Evolutionary conservation across 2,888 invertebrate species (phyloP).

Genomic region (Sympetrum striolatum): DNA sequence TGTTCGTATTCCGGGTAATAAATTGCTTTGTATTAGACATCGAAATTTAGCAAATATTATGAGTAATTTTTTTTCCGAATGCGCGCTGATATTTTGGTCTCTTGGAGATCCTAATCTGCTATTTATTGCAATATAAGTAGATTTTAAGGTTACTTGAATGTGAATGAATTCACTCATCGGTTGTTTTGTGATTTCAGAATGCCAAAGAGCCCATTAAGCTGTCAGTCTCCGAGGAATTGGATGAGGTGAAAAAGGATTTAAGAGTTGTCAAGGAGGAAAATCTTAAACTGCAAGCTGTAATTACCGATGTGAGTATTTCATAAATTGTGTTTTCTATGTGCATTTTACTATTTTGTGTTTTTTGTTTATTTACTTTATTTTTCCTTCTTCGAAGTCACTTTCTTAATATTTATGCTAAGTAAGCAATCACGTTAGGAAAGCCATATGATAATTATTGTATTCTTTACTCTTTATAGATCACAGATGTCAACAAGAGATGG

Average conservation of each 20-base stretch:
- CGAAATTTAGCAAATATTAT: no score
- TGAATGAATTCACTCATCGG: background rate
- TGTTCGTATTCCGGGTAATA: background rate
- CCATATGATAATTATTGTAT: background rate
- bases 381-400: background rate
- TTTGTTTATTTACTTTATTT: background rate
- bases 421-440: background rate
- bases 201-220: slow-evolving; percentile 5
- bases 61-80: background rate
- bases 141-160: background rate
- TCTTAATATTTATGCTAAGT: background rate
- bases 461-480: slow-evolving; percentile 50
- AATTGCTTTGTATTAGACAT: background rate
- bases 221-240: slow-evolving; percentile 47
- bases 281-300: slow-evolving; percentile 53
- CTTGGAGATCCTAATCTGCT: no score
- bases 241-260: slow-evolving; percentile 51
- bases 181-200: background rate
- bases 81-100: background rate
- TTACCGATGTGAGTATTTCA: slow-evolving; percentile 52
- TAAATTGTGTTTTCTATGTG: background rate
- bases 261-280: slow-evolving; percentile 52
- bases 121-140: background rate
- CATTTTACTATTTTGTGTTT: background rate
- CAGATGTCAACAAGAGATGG: slow-evolving; percentile 55